Evolutionary conservation across 2,888 invertebrate genomes (phyloP).

Genomic region (Chymomyza caudatula): DNA sequence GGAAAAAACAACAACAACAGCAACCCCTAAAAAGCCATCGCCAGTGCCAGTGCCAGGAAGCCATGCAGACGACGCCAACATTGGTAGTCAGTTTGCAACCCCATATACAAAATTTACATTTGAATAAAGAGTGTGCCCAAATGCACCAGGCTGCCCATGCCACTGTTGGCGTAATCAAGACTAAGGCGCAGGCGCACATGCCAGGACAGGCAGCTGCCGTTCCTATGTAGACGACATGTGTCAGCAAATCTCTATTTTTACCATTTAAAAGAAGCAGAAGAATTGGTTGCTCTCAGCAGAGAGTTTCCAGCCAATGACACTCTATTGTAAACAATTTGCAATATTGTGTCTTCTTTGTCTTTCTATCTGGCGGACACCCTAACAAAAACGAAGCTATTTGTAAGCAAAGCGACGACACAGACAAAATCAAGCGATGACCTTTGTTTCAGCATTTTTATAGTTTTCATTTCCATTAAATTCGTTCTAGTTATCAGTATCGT

Average conservation of each 20-base stretch:
- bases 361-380: not conserved
- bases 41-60: too few relatives aligned
- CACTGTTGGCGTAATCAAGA: too few relatives aligned
- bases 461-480: not conserved
- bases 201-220: not conserved
- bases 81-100: not conserved
- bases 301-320: not conserved
- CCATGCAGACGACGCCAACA: slow-evolving; percentile 31
- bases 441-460: slow-evolving; percentile 16
- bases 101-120: not conserved
- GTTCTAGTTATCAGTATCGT: slow-evolving; percentile 14
- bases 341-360: not conserved
- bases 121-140: not conserved
- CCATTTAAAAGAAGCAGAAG: not conserved
- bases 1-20: slow-evolving; percentile 23
- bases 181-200: not conserved
- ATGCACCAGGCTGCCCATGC: too few relatives aligned
- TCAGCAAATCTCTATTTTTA: not conserved
- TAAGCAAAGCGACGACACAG: not conserved
- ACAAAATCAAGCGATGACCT: slow-evolving; percentile 25
- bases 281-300: not conserved
- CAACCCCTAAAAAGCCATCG: slow-evolving; percentile 3
- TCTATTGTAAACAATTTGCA: not conserved
- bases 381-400: too few relatives aligned
- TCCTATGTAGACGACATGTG: not conserved